These are phyloP conservation scores for Cantharis nigra DNA, from an alignment of 2,888 invertebrate species.

Conservation along the genomic window DNA sequence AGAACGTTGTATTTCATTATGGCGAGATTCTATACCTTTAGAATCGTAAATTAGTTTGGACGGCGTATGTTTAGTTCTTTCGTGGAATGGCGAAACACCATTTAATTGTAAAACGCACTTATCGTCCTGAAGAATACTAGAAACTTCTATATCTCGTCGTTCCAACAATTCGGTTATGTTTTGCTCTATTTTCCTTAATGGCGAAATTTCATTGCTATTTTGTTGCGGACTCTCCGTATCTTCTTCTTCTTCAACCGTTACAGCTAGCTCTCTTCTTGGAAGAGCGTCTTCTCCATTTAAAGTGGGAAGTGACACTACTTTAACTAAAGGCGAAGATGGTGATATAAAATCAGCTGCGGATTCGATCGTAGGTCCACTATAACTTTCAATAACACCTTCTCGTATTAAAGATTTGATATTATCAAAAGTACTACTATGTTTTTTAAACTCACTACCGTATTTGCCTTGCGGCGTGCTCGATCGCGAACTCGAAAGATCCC, in stretches of 20 bases:
- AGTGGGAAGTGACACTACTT: slow-evolving; percentile 71
- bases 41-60: slow-evolving; percentile 43
- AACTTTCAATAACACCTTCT: slow-evolving; percentile 68
- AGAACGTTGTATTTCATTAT: slow-evolving; percentile 62
- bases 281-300: slow-evolving; percentile 64
- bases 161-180: slow-evolving; percentile 72
- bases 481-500: slow-evolving; percentile 49
- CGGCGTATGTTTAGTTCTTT: slow-evolving; percentile 47
- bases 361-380: slow-evolving; percentile 61
- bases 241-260: slow-evolving; percentile 75
- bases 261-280: slow-evolving; percentile 68
- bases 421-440: slow-evolving; percentile 77
- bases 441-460: slow-evolving; percentile 65
- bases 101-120: slow-evolving; percentile 51
- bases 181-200: slow-evolving; percentile 72
- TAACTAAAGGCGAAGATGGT: slow-evolving; percentile 66
- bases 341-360: slow-evolving; percentile 67
- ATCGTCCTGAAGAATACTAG: slow-evolving; percentile 43
- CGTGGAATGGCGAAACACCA: slow-evolving; percentile 44
- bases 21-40: slow-evolving; percentile 53
- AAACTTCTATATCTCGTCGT: slow-evolving; percentile 51
- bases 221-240: slow-evolving; percentile 68
- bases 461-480: slow-evolving; percentile 59
- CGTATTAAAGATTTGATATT: slow-evolving; percentile 75
- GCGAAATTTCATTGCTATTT: slow-evolving; percentile 67